Evolutionary conservation across 1,140 invertebrate species (phyloP).

Genomic region (Pogonus chalceus): DNA sequence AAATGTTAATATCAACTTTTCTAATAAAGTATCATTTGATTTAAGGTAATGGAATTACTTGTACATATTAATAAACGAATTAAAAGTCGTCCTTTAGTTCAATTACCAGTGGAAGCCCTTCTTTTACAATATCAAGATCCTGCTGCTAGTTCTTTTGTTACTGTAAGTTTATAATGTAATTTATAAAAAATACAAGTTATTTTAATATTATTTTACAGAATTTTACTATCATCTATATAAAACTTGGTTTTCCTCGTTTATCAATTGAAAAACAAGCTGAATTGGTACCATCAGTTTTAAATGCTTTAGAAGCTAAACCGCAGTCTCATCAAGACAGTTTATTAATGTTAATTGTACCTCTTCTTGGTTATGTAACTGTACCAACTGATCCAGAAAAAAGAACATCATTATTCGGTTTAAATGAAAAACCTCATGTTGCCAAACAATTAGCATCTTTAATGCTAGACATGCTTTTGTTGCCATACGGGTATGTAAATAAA

Average conservation of each 20-base stretch:
- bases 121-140: slow-evolving; percentile 73
- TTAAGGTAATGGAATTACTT: slow-evolving; percentile 81
- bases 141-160: slow-evolving; percentile 67
- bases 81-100: slow-evolving; percentile 72
- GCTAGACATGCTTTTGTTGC: slow-evolving; percentile 72
- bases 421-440: slow-evolving; percentile 52
- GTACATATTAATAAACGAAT: slow-evolving; percentile 85
- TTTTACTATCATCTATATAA: slow-evolving; percentile 89
- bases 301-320: slow-evolving; percentile 70
- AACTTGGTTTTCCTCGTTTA: slow-evolving; percentile 79
- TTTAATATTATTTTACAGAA: slow-evolving; percentile 48
- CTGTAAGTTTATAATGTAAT: slow-evolving; percentile 43
- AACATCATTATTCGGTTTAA: slow-evolving; percentile 48
- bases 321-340: slow-evolving; percentile 78
- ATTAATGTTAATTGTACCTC: slow-evolving; percentile 68
- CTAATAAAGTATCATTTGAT: not conserved
- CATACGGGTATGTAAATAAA: slow-evolving; percentile 73
- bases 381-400: slow-evolving; percentile 53
- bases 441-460: slow-evolving; percentile 66
- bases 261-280: slow-evolving; percentile 62
- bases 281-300: slow-evolving; percentile 64
- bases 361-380: slow-evolving; percentile 60
- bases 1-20: not conserved
- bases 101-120: slow-evolving; percentile 77
- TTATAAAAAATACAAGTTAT: not conserved